Evolutionary conservation across 1,140 invertebrate genomes (phyloP).

Genomic region (Diabrotica undecimpunctata): DNA sequence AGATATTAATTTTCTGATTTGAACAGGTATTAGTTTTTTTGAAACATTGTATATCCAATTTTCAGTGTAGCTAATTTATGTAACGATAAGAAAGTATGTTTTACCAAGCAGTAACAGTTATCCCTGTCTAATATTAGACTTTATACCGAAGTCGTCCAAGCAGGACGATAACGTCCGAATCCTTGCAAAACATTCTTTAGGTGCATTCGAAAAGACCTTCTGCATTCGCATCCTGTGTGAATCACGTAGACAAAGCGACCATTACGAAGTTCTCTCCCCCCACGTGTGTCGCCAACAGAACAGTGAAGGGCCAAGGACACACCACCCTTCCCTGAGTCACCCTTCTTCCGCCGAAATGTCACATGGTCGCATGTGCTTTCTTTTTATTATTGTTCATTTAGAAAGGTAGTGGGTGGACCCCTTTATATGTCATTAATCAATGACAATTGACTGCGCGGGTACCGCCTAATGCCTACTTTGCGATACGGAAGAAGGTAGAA

Average conservation of each 20-base stretch:
- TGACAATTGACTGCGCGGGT: neutral
- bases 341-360: conserved; percentile 1
- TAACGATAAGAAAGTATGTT: too few relatives aligned
- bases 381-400: conserved; percentile 3
- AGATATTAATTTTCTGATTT: too few relatives aligned
- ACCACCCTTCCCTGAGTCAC: neutral
- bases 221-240: neutral
- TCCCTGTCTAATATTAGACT: too few relatives aligned
- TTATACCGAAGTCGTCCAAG: too few relatives aligned
- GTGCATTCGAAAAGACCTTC: neutral
- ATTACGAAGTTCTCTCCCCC: neutral
- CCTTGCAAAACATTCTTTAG: neutral
- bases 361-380: conserved; percentile 1
- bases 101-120: too few relatives aligned
- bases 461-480: neutral
- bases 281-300: neutral
- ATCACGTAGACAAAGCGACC: neutral
- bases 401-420: neutral
- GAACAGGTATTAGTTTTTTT: neutral
- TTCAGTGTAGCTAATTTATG: too few relatives aligned
- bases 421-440: conserved; percentile 3
- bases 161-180: too few relatives aligned
- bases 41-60: too few relatives aligned
- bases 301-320: neutral
- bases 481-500: neutral